phyloP scores from a whole-genome alignment of 2,113 vertebrate genomes.

The Lepisosteus oculatus region DNA sequence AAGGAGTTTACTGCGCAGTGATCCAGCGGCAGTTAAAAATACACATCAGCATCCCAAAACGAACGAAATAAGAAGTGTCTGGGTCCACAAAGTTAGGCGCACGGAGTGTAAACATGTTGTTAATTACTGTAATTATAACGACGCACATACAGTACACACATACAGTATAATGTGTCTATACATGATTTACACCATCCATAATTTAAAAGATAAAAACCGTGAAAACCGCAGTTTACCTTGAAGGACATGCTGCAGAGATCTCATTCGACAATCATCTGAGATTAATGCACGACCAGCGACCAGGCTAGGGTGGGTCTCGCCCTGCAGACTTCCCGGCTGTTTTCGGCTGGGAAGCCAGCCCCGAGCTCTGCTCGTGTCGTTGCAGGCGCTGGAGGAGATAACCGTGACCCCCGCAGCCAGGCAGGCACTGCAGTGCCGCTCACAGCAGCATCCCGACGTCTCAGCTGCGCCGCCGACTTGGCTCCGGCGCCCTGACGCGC shows the following conservation, averaged over 20 bases:
- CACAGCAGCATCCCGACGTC: not conserved
- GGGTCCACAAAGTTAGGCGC: not conserved
- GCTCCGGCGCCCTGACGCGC: too few species aligned
- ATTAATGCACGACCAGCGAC: not conserved
- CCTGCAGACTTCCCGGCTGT: not conserved
- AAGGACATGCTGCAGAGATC: constrained; percentile 62
- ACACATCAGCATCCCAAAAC: constrained; percentile 12
- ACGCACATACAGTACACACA: not conserved
- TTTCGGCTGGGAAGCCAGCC: not conserved
- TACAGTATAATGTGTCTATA: not conserved
- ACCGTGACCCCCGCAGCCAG: constrained; percentile 7
- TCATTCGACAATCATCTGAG: constrained; percentile 56
- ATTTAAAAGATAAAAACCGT: not conserved
- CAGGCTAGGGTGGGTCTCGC: too few species aligned
- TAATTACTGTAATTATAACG: too few species aligned
- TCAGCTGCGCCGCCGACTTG: too few species aligned
- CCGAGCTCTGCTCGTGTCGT: not conserved
- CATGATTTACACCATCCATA: not conserved
- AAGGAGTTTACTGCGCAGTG: constrained; percentile 4
- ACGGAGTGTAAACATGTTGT: not conserved
- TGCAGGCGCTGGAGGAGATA: not conserved
- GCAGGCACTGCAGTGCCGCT: constrained; percentile 18
- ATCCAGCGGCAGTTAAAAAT: constrained; percentile 1
- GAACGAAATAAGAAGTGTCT: not conserved
- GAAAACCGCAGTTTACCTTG: constrained; percentile 56